Evolutionary conservation across 2,113 vertebrate genomes (phyloP).

Genomic region (Pseudolaguvia tuberculata): DNA sequence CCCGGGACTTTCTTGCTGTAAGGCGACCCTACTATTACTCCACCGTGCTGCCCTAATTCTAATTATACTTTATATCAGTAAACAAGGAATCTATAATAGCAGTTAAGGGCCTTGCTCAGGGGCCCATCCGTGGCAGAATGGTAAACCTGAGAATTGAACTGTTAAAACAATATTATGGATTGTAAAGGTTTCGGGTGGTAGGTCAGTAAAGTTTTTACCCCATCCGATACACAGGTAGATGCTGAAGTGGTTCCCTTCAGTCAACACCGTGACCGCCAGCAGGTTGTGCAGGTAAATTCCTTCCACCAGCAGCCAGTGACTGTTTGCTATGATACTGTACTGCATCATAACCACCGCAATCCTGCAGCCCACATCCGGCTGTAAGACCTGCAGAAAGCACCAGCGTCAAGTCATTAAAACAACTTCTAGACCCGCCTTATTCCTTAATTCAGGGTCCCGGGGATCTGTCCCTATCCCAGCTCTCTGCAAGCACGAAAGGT

Average conservation of each 20-base stretch:
- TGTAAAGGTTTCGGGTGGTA: not conserved
- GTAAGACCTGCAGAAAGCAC: slow-evolving; percentile 17
- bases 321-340: slow-evolving; percentile 94
- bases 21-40: no score
- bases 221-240: slow-evolving; percentile 92
- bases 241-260: slow-evolving; percentile 87
- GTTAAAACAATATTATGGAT: not conserved
- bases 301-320: slow-evolving; percentile 97
- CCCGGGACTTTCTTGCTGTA: no score
- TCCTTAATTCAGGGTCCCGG: no score
- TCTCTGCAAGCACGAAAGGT: no score
- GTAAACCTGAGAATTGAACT: no score
- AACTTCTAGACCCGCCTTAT: no score
- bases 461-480: no score
- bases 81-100: no score
- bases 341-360: slow-evolving; percentile 95
- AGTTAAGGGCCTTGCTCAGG: no score
- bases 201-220: slow-evolving; percentile 74
- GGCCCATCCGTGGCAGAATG: no score
- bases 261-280: slow-evolving; percentile 87
- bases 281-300: slow-evolving; percentile 94
- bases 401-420: not conserved
- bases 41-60: no score
- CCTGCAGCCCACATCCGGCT: slow-evolving; percentile 85
- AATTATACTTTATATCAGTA: no score